Evolutionary conservation across 2,113 vertebrate species (phyloP).

Genomic region (Crotalus helleri): DNA sequence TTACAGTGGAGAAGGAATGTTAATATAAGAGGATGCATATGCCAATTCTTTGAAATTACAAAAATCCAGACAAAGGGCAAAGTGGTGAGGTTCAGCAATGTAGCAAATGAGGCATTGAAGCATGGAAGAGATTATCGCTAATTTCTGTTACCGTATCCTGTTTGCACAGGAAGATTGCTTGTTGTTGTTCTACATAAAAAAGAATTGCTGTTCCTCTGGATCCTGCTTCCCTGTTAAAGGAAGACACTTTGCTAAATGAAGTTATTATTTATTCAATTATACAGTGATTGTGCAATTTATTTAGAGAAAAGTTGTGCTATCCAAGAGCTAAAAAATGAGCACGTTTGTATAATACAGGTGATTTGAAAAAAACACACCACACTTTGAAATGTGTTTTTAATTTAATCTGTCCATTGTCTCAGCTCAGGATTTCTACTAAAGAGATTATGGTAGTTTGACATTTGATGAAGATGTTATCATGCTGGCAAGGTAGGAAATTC

Average conservation of each 20-base stretch:
- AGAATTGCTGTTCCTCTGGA: not conserved
- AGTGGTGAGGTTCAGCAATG: not conserved
- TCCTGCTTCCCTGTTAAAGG: not conserved
- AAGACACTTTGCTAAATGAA: not conserved
- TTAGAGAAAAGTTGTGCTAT: not conserved
- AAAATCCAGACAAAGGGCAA: not conserved
- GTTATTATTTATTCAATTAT: not conserved
- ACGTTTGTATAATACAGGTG: not conserved
- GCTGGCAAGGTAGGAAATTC: not conserved
- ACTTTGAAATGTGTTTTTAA: not conserved
- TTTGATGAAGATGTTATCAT: not conserved
- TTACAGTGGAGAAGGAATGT: not conserved
- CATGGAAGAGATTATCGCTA: not conserved
- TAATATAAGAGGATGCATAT: rapidly evolving
- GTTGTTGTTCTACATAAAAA: not conserved
- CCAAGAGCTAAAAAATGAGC: not conserved
- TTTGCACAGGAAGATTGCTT: not conserved
- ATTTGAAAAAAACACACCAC: not conserved
- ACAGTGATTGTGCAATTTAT: not conserved
- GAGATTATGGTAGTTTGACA: not conserved
- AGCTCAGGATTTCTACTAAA: not conserved
- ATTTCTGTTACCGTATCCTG: rapidly evolving
- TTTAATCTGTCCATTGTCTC: not conserved
- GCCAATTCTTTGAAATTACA: not conserved
- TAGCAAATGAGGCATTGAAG: not conserved